These are phyloP conservation scores for Parascotia fuliginaria DNA, from an alignment of 2,888 invertebrate species.

Conservation along the genomic window DNA sequence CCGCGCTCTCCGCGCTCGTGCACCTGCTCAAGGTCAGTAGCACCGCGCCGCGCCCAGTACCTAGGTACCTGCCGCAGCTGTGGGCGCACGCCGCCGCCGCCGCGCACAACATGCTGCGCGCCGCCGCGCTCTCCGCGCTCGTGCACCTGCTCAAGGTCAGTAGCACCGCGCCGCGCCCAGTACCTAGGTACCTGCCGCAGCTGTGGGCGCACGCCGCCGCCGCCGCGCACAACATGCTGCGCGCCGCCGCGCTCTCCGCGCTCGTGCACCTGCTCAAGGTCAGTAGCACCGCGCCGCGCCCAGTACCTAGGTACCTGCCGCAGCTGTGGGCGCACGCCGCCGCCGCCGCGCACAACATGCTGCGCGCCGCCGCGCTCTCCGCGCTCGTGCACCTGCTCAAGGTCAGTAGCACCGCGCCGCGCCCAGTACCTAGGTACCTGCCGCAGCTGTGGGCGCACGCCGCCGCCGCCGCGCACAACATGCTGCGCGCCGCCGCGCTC, in stretches of 20 bases:
- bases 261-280: conserved; percentile 94
- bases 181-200: conserved; percentile 86
- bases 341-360: conserved; percentile 94
- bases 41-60: too few species aligned
- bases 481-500: too few species aligned
- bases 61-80: conserved; percentile 86
- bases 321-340: not conserved
- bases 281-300: conserved; percentile 9
- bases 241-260: conserved; percentile 95
- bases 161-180: too few species aligned
- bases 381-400: conserved; percentile 94
- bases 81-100: conserved; percentile 75
- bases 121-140: conserved; percentile 95
- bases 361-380: conserved; percentile 95
- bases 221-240: conserved; percentile 94
- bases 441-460: not conserved
- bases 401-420: conserved; percentile 63
- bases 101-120: conserved; percentile 95
- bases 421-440: too few species aligned
- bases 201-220: conserved; percentile 59
- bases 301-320: conserved; percentile 86
- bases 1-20: conserved; percentile 94
- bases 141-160: conserved; percentile 93
- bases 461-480: too few species aligned
- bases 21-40: conserved; percentile 91